These are phyloP conservation scores for Acleris literana DNA, from an alignment of 2,888 invertebrate genomes.

Conservation along the genomic window DNA sequence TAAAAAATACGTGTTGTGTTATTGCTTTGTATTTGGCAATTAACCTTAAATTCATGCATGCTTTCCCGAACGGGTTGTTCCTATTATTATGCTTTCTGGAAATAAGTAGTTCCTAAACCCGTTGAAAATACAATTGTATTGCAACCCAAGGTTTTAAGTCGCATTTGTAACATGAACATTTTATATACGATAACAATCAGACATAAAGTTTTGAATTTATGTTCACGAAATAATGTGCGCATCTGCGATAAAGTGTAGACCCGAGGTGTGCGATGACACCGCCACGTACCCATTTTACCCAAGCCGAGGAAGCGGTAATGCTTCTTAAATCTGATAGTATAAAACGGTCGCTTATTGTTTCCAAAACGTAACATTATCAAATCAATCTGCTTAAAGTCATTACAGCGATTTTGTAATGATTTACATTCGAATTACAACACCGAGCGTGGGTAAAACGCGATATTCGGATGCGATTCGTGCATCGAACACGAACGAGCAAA, in stretches of 20 bases:
- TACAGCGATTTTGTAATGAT: conserved; percentile 60
- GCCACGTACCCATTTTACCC: conserved; percentile 10
- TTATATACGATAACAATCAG: conserved; percentile 19
- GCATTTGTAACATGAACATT: conserved; percentile 1
- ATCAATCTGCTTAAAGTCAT: conserved; percentile 43
- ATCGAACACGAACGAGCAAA: conserved; percentile 43
- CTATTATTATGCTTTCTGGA: neutral
- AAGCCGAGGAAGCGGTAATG: conserved; percentile 20
- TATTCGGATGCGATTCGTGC: conserved; percentile 57
- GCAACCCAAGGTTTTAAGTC: conserved; percentile 1
- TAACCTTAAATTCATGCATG: too few species aligned
- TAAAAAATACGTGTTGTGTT: too few species aligned
- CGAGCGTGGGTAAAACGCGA: conserved; percentile 49
- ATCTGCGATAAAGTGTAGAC: conserved; percentile 22
- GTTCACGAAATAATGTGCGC: conserved; percentile 22
- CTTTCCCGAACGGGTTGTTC: neutral
- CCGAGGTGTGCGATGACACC: conserved; percentile 14
- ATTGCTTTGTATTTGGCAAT: too few species aligned
- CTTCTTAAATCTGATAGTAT: conserved; percentile 7
- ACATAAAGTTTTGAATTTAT: conserved; percentile 20
- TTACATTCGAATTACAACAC: conserved; percentile 49
- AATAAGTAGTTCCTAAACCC: too few species aligned
- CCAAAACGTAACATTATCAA: conserved; percentile 37
- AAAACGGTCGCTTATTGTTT: conserved; percentile 25
- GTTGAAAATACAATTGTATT: neutral